Evolutionary conservation across 2,888 invertebrate species (phyloP), one percentile per base, ranked within the genome.

Genomic region (Dione juno): DNA sequence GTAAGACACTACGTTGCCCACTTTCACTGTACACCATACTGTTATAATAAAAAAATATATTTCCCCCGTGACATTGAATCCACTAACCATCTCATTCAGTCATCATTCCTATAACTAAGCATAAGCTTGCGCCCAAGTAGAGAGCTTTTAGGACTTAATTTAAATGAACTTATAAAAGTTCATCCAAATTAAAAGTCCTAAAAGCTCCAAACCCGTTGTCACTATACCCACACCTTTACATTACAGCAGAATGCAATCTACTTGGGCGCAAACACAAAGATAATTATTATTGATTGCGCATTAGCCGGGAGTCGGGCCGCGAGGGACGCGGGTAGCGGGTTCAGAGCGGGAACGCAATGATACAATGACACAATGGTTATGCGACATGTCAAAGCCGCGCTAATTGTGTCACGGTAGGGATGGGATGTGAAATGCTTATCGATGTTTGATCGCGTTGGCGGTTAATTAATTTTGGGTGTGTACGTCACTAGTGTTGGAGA

Each of bases 231-330:
- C 75, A 78, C 75, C 77, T 78, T 75, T 76, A 75, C 79, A 79
- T 78, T 74, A 79, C 78, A 72, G 76, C 79, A 84, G 86, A 87
- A 87, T 88, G 87, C 90, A 89, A 88, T 88, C 83, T 86, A 86
- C 86, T 88, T 82, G 86, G 85, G 84, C 81, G 86, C 89, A 88
- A 90, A 90, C 89, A 89, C 81, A 82, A 85, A 87, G 84, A 89
- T 90, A 89, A 92, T 90, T 89, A 90, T 90, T 92, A 92, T 92
- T 91, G 92, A 92, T 92, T 91, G 90, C 88, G 84, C 87, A 90
- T 92, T 90, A 92, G 79, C 76, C 57, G 78, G 69, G 81, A 28
- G 11, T 19, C 50, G 76, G 82, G 75, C 14, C 83, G 74, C 28
- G 83, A 82, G 70, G 53, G 70, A 72, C 54, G 64, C 65, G 71